Percentiles rank a stretch among this genome's conserved stretches.
Conservation (phyloP, 2,113 vertebrate species). For the Pachypanchax playfairii region DNA sequence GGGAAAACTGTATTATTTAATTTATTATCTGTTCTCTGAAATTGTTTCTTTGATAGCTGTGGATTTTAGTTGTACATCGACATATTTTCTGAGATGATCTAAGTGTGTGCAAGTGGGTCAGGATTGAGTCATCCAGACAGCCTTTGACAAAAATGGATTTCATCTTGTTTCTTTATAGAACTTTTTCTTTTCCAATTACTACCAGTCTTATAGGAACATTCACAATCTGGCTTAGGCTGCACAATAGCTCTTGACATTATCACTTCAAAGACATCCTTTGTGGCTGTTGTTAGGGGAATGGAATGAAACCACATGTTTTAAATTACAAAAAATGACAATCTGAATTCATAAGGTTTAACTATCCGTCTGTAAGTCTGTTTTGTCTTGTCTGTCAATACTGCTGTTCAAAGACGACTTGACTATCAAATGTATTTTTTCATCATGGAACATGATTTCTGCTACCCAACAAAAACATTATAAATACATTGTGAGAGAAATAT, state of each 20-base stretch:
- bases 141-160: not conserved
- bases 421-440: too few relatives aligned
- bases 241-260: constrained; percentile 1
- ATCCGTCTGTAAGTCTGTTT: not conserved
- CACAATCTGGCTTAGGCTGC: not conserved
- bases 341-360: not conserved
- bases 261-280: constrained; percentile 4
- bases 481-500: too few relatives aligned
- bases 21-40: constrained; percentile 22
- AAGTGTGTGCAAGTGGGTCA: not conserved
- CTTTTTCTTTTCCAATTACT: not conserved
- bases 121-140: constrained; percentile 11
- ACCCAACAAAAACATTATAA: too few relatives aligned
- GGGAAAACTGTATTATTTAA: not conserved
- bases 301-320: not conserved
- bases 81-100: not conserved
- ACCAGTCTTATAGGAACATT: not conserved
- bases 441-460: too few relatives aligned
- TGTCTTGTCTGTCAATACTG: too few relatives aligned
- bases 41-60: not conserved
- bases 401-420: too few relatives aligned
- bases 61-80: not conserved
- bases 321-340: not conserved
- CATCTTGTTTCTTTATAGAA: not conserved
- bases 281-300: not conserved